phyloP scores from a whole-genome alignment of 2,888 invertebrate genomes.

The Phragmatobia fuliginosa region DNA sequence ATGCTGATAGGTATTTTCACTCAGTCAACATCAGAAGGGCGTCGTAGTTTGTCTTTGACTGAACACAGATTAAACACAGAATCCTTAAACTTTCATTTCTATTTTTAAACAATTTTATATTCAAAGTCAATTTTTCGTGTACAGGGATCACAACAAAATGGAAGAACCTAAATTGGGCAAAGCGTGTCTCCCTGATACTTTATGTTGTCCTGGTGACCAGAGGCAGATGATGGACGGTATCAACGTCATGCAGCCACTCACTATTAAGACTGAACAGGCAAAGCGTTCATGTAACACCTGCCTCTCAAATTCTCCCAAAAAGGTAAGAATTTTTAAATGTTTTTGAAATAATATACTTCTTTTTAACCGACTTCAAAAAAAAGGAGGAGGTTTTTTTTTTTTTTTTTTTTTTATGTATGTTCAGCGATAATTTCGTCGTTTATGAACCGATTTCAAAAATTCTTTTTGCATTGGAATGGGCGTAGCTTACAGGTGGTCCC shows the following conservation, averaged over 20 bases:
- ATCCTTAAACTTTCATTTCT: not conserved
- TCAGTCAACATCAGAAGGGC: not conserved
- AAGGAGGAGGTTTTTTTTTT: no score
- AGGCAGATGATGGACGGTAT: slow-evolving; percentile 73
- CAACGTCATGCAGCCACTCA: slow-evolving; percentile 80
- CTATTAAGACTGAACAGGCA: slow-evolving; percentile 84
- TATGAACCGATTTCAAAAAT: no score
- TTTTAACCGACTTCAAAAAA: no score
- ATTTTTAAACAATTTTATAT: not conserved
- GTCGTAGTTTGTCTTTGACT: no score
- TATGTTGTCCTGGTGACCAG: slow-evolving; percentile 78
- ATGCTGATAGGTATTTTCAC: no score
- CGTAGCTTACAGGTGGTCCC: no score
- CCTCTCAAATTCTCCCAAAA: slow-evolving; percentile 80
- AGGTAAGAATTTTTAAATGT: slow-evolving; percentile 59
- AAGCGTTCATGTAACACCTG: slow-evolving; percentile 82
- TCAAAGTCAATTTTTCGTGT: slow-evolving; percentile 14
- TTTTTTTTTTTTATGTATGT: no score
- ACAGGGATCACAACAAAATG: slow-evolving; percentile 78
- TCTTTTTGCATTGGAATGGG: no score
- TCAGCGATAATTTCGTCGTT: no score
- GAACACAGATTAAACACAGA: not conserved
- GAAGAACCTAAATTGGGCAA: slow-evolving; percentile 78
- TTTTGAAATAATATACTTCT: no score
- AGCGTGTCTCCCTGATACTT: slow-evolving; percentile 71